Conservation (phyloP, 2,113 vertebrate species). For the Pongo abelii region DNA sequence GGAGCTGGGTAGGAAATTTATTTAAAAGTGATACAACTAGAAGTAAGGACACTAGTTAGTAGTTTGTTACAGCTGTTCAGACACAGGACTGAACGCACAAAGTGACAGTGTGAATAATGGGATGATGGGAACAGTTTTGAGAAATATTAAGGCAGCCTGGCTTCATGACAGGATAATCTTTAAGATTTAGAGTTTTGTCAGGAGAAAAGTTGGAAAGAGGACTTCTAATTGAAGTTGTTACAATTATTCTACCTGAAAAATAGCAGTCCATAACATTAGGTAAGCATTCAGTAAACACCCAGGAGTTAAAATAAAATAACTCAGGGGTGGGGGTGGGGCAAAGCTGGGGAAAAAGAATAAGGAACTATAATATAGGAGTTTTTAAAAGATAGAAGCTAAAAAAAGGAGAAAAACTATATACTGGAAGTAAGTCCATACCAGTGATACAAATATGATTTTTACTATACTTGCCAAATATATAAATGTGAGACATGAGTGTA, state of each 20-base stretch:
- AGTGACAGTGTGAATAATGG: background rate
- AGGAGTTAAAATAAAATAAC: background rate
- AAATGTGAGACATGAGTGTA: background rate
- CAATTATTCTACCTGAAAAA: background rate
- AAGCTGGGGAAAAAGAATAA: background rate
- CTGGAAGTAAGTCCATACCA: background rate
- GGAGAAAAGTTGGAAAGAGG: background rate
- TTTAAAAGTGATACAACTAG: background rate
- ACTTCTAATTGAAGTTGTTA: background rate
- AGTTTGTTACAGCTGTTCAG: background rate
- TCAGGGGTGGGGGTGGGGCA: accelerated
- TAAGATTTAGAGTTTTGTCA: background rate
- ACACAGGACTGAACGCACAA: background rate
- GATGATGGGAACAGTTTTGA: background rate
- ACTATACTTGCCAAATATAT: background rate
- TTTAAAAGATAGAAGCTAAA: background rate
- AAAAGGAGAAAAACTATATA: background rate
- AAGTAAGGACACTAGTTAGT: background rate
- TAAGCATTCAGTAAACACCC: background rate
- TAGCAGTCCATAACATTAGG: background rate
- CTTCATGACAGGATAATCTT: background rate
- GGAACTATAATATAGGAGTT: background rate
- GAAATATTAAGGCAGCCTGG: background rate
- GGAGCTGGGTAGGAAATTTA: background rate
- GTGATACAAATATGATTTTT: background rate